Base-by-base conservation (phyloP, 2,113 vertebrate species). In the Epinephelus lanceolatus region DNA sequence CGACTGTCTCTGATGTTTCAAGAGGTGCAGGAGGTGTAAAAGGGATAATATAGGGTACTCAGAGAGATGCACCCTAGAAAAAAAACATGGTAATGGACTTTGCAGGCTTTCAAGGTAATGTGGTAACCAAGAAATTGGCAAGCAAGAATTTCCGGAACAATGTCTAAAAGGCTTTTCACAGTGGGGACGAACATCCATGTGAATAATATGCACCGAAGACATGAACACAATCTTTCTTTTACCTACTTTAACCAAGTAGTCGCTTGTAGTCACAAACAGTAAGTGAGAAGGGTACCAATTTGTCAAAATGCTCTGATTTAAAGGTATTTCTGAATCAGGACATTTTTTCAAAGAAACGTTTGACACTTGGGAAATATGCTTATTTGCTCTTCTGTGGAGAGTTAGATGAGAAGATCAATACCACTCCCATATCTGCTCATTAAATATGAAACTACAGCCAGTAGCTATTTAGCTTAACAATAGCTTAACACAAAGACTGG, bases 1-100 rank as follows among this genome's bases (percentile, higher is more conserved):
- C 13, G 23, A 73, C 83, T 62, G 45, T 60, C 23, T 76, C 59
- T 73, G 65, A 67, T 86, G 68, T 74, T 75, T 70, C n/a, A 75
- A 81, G 53, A 70, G 62, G 59, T 60, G 73, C 65, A 70, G 42
- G 62, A 52, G 49, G 77, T 72, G 10, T 67, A 19, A 78, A 74
- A 55, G 19, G 21, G 25, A 72, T 75, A 66, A 74, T 71, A 51
- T 19, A 10, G 13, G 60, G 79, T 81, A 66, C 67, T 80, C 68
- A 69, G 63, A 71, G 51, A 81, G 82, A 55, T 68, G 71, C 52
- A 80, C 40, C 62, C 49, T 27, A 2, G n/a, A 51, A 60, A 65
- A 30, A 56, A 23, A 71, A 17, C 1, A 66, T 49, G 59, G 53
- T 73, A 60, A 71, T 51, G 60, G 69, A 57, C 27, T 77, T 65